Percentiles rank a stretch among this genome's conserved stretches.
Evolutionary conservation across 2,888 invertebrate species (phyloP).

Genomic region (Drosophila ezoana): DNA sequence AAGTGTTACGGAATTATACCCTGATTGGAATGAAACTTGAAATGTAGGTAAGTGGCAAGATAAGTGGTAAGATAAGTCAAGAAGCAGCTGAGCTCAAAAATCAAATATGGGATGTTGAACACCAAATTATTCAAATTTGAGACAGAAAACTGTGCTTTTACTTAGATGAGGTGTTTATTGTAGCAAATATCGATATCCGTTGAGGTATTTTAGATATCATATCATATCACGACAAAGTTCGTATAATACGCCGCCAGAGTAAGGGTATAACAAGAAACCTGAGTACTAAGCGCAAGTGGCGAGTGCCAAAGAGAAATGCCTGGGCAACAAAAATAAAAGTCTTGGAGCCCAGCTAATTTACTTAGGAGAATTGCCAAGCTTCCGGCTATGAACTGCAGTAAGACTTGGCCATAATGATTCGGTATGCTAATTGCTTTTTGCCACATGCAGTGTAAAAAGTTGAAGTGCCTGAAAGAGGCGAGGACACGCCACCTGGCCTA

Average conservation of each 20-base stretch:
- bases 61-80: no score
- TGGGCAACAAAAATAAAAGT: conserved; percentile 17
- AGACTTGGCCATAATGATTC: conserved; percentile 29
- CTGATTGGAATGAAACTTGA: not conserved
- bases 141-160: no score
- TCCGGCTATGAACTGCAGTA: conserved; percentile 30
- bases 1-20: not conserved
- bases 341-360: conserved; percentile 28
- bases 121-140: no score
- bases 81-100: no score
- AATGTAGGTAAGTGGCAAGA: not conserved
- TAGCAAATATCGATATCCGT: no score
- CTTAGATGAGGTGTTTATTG: no score
- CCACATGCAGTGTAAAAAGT: conserved; percentile 16
- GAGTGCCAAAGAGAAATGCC: conserved; percentile 28
- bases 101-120: no score
- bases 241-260: not conserved
- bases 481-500: not conserved
- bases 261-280: conserved; percentile 13
- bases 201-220: no score
- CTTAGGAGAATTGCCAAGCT: conserved; percentile 34
- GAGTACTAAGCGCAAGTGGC: conserved; percentile 18
- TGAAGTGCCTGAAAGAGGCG: not conserved
- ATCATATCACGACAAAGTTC: no score
- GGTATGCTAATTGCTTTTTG: conserved; percentile 49